Evolutionary conservation across 2,797 vertebrate species (phyloP).

Genomic region (Chelonia mydas): DNA sequence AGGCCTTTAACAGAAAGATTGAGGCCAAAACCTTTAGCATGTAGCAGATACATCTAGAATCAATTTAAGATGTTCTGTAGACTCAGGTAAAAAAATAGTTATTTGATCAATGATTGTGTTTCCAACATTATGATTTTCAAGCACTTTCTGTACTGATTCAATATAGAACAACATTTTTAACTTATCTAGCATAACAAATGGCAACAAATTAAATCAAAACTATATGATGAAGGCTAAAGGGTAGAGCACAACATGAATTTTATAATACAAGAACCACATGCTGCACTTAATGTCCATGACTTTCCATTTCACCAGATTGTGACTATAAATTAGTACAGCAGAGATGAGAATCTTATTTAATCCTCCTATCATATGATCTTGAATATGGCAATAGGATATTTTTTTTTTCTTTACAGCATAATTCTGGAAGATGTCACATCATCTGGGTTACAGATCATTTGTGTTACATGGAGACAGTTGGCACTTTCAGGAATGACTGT

Average conservation of each 20-base stretch:
- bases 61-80: constrained; percentile 26
- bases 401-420: neutral
- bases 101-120: constrained; percentile 34
- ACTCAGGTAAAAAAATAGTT: constrained; percentile 30
- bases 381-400: neutral
- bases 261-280: constrained; percentile 63
- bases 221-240: constrained; percentile 64
- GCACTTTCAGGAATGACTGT: neutral
- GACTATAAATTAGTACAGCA: constrained; percentile 48
- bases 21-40: constrained; percentile 42
- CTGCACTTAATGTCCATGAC: constrained; percentile 43
- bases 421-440: neutral
- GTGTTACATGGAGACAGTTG: neutral
- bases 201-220: constrained; percentile 66
- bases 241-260: constrained; percentile 58
- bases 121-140: constrained; percentile 22
- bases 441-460: neutral
- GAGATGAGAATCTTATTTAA: constrained; percentile 39
- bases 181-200: constrained; percentile 64
- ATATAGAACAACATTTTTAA: constrained; percentile 51
- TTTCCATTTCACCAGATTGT: constrained; percentile 55
- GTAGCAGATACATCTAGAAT: constrained; percentile 54
- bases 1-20: constrained; percentile 64
- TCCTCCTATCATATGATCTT: constrained; percentile 21
- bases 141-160: constrained; percentile 52